phyloP scores from a whole-genome alignment of 2,797 vertebrate species.

The Cetoscarus ocellatus region DNA sequence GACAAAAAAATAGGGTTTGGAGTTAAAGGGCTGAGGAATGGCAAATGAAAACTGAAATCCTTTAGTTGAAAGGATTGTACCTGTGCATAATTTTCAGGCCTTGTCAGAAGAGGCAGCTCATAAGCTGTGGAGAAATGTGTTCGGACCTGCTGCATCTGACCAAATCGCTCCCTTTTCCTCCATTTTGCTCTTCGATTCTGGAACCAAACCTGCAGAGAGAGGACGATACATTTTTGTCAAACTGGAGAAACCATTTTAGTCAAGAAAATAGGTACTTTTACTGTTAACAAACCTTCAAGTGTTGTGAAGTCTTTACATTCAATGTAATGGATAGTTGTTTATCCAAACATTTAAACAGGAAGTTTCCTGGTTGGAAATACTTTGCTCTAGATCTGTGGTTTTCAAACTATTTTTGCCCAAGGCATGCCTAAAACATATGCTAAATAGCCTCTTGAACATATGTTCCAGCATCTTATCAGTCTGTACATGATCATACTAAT shows the following conservation, averaged over 20 bases:
- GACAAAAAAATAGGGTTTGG: not conserved
- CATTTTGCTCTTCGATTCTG: constrained; percentile 98
- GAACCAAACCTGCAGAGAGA: constrained; percentile 93
- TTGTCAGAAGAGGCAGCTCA: constrained; percentile 94
- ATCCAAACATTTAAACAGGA: constrained; percentile 11
- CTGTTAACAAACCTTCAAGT: not conserved
- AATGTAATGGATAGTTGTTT: not conserved
- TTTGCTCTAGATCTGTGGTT: constrained; percentile 24
- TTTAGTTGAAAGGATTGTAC: constrained; percentile 73
- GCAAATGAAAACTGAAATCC: not conserved
- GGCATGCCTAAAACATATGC: no score
- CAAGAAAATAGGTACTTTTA: not conserved
- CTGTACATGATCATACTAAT: no score
- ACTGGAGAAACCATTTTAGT: not conserved
- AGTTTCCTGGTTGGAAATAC: constrained; percentile 36
- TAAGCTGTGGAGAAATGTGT: constrained; percentile 98
- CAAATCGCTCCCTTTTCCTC: constrained; percentile 98
- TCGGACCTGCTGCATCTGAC: constrained; percentile 99
- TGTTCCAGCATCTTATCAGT: no score
- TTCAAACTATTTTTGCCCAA: no score
- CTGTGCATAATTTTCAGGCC: constrained; percentile 99
- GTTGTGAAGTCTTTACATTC: constrained; percentile 5
- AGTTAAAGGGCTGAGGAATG: not conserved
- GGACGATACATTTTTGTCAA: constrained; percentile 20
- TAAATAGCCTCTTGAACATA: no score